These are phyloP conservation scores for Forbesichthys papilliferus DNA, from an alignment of 2,113 vertebrate species.

Conservation along the genomic window DNA sequence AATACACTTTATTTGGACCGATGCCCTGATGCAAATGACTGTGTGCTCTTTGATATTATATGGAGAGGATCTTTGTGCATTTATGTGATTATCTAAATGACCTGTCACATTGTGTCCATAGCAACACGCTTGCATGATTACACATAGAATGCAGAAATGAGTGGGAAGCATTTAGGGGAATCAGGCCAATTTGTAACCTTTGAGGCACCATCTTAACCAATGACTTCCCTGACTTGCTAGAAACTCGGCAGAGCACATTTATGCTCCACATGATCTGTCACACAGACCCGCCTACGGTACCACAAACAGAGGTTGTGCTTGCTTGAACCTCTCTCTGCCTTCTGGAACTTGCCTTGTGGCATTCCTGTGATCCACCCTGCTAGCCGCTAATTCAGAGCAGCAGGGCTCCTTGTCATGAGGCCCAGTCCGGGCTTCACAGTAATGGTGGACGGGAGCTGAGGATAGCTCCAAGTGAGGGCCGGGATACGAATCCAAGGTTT, in stretches of 20 bases:
- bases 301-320: constrained; percentile 22
- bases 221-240: not conserved
- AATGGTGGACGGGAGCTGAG: constrained; percentile 12
- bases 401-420: constrained; percentile 31
- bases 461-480: constrained; percentile 25
- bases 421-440: not conserved
- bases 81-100: not conserved
- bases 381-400: constrained; percentile 44
- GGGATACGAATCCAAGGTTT: not conserved
- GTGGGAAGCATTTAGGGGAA: constrained; percentile 2
- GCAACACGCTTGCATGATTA: not conserved
- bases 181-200: not conserved
- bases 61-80: not conserved
- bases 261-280: not conserved
- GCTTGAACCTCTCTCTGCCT: not conserved
- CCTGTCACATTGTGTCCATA: not conserved
- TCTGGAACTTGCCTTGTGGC: constrained; percentile 16
- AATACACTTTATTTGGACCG: constrained; percentile 43
- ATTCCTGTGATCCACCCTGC: constrained; percentile 48
- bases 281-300: not conserved
- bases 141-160: not conserved
- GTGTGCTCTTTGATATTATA: not conserved
- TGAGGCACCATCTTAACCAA: not conserved
- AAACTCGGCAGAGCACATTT: not conserved
- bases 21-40: constrained; percentile 8